A percentile compares a stretch with the other conserved stretches of the same genome.
phyloP scores from a whole-genome alignment of 2,113 vertebrate genomes.

The Clarias batrachus region DNA sequence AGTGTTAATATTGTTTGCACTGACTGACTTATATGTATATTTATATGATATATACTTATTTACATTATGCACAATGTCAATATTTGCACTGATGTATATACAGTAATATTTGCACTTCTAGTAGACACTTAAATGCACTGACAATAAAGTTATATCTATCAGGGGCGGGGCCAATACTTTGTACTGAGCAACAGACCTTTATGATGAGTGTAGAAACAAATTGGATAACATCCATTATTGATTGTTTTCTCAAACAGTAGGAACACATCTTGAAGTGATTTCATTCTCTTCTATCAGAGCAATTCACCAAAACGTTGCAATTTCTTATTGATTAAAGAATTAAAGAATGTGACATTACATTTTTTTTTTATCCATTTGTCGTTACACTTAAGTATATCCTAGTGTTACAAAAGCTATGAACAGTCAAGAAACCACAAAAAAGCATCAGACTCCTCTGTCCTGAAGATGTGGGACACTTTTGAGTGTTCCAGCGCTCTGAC shows the following conservation, averaged over 20 bases:
- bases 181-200: background rate
- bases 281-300: background rate
- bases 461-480: background rate
- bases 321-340: background rate
- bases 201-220: background rate
- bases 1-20: too few species aligned
- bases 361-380: background rate
- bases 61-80: too few species aligned
- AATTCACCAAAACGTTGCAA: background rate
- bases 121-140: too few species aligned
- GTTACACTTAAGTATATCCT: background rate
- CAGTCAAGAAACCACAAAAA: too few species aligned
- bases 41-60: too few species aligned
- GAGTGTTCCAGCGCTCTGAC: background rate
- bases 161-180: background rate
- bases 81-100: too few species aligned
- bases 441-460: background rate
- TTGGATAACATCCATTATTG: background rate
- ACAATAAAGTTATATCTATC: too few species aligned
- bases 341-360: background rate
- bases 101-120: too few species aligned
- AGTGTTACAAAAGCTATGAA: too few species aligned
- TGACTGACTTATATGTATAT: too few species aligned
- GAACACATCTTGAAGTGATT: background rate
- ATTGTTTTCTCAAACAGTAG: background rate